Evolutionary conservation across 2,113 vertebrate species (phyloP), one percentile per base, ranked within the genome.

Genomic region (Carassius carassius): DNA sequence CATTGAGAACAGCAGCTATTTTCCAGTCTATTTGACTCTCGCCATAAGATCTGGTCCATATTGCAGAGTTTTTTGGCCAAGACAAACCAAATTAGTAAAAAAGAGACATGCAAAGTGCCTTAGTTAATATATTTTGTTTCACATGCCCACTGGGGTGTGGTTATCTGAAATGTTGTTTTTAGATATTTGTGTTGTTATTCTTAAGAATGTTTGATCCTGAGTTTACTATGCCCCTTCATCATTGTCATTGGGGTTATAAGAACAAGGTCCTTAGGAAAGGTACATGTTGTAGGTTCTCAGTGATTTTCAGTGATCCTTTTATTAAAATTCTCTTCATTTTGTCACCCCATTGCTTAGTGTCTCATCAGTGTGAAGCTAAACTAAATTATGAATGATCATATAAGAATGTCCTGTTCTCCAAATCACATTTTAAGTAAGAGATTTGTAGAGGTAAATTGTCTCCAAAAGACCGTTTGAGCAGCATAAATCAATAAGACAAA

Each of bases 401-500:
- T 62, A n/a, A 5, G 54, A 62, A 78, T 78, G 10, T 0, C 6
- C 3, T 23, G 13, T 78, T 78, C 76, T 41, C 54, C 54, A 47
- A 81, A 73, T 70, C 76, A 54, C 78, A 67, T 32, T 80, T 29
- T 83, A 82, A 83, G 77, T 77, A 19, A 58, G 35, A 78, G 49
- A 86, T 89, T 70, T 86, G 63, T 37, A 13, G 58, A n/a, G 73
- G 67, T 62, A 76, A 81, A 83, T 25, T 62, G 67, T 54, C 74
- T 63, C 60, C 5, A 25, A 63, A 58, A 76, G 19, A 84, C 78
- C 19, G 63, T 70, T 62, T 74, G 41, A 82, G 83, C 41, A 16
- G n/a, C 29, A 76, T 12, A 85, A 86, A 89, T 84, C 87, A 56
- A 84, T 85, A 84, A 81, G 37, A 25, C 54, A 78, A 84, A 82